Conservation (phyloP, 2,113 vertebrate species). For the Falco punctatus region DNA sequence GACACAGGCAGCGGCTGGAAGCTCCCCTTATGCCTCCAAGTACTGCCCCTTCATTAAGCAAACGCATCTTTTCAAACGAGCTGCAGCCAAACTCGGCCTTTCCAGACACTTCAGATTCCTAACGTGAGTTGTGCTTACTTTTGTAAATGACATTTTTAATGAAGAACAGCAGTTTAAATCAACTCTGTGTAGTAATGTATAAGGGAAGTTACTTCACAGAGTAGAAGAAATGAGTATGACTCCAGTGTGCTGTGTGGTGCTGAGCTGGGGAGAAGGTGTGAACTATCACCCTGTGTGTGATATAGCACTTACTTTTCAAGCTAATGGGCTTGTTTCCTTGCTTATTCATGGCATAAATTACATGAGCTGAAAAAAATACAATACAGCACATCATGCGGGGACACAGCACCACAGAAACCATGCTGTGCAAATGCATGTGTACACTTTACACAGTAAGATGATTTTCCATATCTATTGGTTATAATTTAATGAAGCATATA, state of each 20-base stretch:
- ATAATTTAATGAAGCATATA: background rate
- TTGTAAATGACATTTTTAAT: background rate
- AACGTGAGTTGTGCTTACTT: background rate
- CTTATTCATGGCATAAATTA: background rate
- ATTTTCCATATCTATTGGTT: background rate
- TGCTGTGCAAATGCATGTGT: too few relatives aligned
- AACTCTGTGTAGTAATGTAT: background rate
- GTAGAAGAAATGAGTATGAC: background rate
- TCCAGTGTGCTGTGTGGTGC: background rate
- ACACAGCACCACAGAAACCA: background rate
- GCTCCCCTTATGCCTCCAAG: background rate
- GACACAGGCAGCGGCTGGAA: background rate
- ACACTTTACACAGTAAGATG: background rate
- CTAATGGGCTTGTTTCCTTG: background rate
- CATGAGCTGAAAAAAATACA: background rate
- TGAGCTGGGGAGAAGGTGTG: background rate
- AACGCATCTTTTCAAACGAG: background rate
- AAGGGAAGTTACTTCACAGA: background rate
- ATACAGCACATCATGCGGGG: background rate
- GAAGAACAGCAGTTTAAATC: background rate
- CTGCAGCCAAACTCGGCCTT: background rate
- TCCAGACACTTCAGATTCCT: background rate
- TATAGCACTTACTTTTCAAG: background rate
- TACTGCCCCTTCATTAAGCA: background rate
- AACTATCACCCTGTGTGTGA: background rate